Percentiles rank a stretch among this genome's conserved stretches.
These are phyloP conservation scores for Eulemur albifrons DNA, from an alignment of 2,797 vertebrate species.

Conservation along the genomic window DNA sequence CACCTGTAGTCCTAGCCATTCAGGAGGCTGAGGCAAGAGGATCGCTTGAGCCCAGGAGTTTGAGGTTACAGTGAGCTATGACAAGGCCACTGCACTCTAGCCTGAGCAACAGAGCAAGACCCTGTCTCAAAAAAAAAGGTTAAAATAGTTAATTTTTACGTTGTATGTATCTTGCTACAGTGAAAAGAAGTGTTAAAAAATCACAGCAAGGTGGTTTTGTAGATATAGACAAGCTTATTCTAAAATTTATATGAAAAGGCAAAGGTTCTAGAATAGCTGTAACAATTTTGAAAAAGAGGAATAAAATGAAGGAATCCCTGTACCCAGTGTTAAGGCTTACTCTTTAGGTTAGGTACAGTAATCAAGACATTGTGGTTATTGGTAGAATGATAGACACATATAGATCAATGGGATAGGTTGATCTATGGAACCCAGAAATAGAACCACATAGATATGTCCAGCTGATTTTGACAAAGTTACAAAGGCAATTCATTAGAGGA, in stretches of 20 bases:
- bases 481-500: neutral
- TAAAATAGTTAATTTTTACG: neutral
- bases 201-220: neutral
- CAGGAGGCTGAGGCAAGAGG: too few species aligned
- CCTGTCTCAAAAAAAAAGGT: neutral
- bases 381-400: neutral
- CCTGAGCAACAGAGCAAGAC: too few species aligned
- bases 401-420: neutral
- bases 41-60: too few species aligned
- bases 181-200: neutral
- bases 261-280: neutral
- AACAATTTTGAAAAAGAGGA: conserved; percentile 29
- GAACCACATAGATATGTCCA: neutral
- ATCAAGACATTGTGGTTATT: neutral
- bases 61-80: too few species aligned
- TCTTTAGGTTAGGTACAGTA: neutral
- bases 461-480: neutral
- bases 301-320: neutral
- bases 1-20: too few species aligned
- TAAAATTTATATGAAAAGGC: conserved; percentile 12
- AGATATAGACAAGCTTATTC: neutral
- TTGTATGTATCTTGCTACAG: neutral
- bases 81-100: too few species aligned
- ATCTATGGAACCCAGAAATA: conserved; percentile 18
- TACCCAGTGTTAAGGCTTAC: neutral